A percentile compares a stretch with the other conserved stretches of the same genome.
These are phyloP conservation scores for Cotesia vestalis DNA, from an alignment of 1,140 invertebrate genomes.

Conservation along the genomic window DNA sequence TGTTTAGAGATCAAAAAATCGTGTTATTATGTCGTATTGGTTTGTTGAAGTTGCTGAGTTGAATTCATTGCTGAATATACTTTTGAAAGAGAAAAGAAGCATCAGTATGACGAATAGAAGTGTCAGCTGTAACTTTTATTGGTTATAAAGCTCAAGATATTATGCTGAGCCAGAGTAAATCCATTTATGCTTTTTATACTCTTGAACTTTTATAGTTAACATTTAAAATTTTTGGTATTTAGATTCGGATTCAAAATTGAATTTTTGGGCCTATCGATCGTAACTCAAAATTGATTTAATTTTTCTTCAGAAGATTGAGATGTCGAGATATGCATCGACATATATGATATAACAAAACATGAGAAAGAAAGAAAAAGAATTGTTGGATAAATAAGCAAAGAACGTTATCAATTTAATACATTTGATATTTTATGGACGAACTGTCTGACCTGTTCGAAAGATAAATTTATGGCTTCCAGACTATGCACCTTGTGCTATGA, in stretches of 20 bases:
- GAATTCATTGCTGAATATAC: not conserved
- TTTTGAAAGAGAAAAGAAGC: slow-evolving; percentile 7
- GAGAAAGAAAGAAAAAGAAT: not conserved
- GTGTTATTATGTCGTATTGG: not conserved
- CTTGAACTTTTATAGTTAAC: too few species aligned
- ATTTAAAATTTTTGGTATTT: not conserved
- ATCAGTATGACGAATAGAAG: slow-evolving; percentile 46
- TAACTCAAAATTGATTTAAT: too few species aligned
- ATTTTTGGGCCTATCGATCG: too few species aligned
- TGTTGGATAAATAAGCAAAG: not conserved
- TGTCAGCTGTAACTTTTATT: slow-evolving; percentile 61
- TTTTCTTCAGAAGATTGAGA: too few species aligned
- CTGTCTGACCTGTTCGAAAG: slow-evolving; percentile 22
- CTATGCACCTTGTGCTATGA: slow-evolving; percentile 30
- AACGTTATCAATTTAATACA: slow-evolving; percentile 58
- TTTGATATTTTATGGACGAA: slow-evolving; percentile 56
- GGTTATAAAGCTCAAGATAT: slow-evolving; percentile 60
- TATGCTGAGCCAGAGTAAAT: slow-evolving; percentile 56
- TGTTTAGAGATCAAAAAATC: slow-evolving; percentile 20
- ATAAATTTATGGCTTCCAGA: slow-evolving; percentile 33
- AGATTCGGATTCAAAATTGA: too few species aligned
- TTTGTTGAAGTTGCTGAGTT: not conserved
- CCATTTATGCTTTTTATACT: slow-evolving; percentile 40
- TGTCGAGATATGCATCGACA: too few species aligned
- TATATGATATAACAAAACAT: too few species aligned